Percentiles rank a stretch among this genome's conserved stretches.
Evolutionary conservation across 2,888 invertebrate genomes (phyloP).

Genomic region (Hemaris fuciformis): DNA sequence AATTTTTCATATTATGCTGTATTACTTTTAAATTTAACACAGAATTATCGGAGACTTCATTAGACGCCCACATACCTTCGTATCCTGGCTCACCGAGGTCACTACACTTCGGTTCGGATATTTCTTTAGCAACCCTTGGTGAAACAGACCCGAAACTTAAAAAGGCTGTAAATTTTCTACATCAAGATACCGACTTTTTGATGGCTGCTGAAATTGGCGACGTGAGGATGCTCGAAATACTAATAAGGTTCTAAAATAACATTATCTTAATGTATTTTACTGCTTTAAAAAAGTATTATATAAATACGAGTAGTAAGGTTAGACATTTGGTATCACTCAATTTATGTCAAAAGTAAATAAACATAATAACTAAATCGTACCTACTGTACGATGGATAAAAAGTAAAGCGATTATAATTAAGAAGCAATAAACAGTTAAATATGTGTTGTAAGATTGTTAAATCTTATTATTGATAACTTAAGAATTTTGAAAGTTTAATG

Average conservation of each 20-base stretch:
- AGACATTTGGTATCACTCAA: too few species aligned
- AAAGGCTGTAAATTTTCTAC: constrained; percentile 51
- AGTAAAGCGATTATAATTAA: too few species aligned
- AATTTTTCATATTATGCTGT: neutral
- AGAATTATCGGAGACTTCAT: constrained; percentile 51
- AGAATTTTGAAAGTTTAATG: too few species aligned
- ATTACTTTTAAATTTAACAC: constrained; percentile 23
- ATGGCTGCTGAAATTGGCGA: constrained; percentile 62
- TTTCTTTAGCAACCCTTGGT: constrained; percentile 22
- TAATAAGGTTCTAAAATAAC: constrained; percentile 43
- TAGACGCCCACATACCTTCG: constrained; percentile 52
- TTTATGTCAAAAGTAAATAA: too few species aligned
- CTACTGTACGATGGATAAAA: too few species aligned
- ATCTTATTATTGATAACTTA: too few species aligned
- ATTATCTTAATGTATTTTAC: neutral
- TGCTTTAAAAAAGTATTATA: too few species aligned
- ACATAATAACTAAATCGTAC: too few species aligned
- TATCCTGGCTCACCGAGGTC: constrained; percentile 48
- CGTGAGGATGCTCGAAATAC: constrained; percentile 35
- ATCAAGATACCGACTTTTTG: constrained; percentile 52
- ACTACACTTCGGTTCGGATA: constrained; percentile 22
- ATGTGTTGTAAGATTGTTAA: too few species aligned
- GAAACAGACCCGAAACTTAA: constrained; percentile 23
- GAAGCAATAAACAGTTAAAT: too few species aligned
- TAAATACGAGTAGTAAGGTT: too few species aligned